Conservation (phyloP, 2,113 vertebrate genomes). For the Numenius arquata region DNA sequence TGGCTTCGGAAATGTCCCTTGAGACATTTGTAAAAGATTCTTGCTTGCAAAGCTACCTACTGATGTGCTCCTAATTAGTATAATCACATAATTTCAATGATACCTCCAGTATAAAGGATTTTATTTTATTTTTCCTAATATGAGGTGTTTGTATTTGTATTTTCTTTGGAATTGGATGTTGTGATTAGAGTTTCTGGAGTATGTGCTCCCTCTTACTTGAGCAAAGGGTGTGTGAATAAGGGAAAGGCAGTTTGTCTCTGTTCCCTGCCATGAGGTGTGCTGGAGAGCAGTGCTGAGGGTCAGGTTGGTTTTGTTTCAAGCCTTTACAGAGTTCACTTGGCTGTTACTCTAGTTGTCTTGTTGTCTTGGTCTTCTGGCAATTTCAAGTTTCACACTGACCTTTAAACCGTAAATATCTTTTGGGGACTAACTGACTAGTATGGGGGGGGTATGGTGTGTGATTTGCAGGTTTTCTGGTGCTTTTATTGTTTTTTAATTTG, state of each 20-base stretch:
- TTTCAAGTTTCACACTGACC: background rate
- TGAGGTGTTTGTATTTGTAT: background rate
- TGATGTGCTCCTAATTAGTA: background rate
- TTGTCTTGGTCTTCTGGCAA: background rate
- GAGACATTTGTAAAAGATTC: background rate
- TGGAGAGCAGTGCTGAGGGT: background rate
- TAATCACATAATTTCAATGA: background rate
- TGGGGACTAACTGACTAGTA: background rate
- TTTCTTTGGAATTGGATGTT: background rate
- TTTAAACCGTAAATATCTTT: background rate
- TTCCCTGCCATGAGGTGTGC: background rate
- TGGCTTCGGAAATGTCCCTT: background rate
- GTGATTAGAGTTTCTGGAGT: background rate
- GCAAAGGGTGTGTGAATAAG: background rate
- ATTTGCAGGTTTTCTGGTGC: background rate
- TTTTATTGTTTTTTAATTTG: background rate
- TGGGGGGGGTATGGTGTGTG: fast-evolving
- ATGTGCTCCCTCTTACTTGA: background rate
- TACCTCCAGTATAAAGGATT: background rate
- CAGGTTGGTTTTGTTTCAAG: background rate
- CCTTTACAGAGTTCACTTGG: background rate
- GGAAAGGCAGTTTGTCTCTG: background rate
- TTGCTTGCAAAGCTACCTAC: background rate
- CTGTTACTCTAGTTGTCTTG: background rate
- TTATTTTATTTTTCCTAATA: background rate